Percentiles rank a stretch among this genome's conserved stretches.
These are phyloP conservation scores for Pristiophorus japonicus DNA, from an alignment of 2,113 vertebrate species.

Conservation along the genomic window DNA sequence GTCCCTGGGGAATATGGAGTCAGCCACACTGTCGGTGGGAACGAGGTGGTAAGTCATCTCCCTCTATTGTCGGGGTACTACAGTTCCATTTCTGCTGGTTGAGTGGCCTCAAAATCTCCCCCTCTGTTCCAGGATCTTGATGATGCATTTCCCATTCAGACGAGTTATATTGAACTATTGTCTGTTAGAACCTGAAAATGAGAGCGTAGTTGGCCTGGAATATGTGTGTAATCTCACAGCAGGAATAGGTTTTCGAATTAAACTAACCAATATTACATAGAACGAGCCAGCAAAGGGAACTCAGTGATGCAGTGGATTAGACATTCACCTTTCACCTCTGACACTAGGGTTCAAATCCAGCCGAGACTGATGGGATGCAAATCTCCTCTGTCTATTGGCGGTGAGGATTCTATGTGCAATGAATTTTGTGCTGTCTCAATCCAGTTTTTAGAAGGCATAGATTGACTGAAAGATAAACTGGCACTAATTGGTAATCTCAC, in stretches of 20 bases:
- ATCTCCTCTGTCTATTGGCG: neutral
- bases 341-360: neutral
- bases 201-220: neutral
- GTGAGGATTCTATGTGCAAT: neutral
- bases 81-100: too few species aligned
- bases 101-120: too few species aligned
- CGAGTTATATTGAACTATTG: neutral
- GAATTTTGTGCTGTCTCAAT: too few species aligned
- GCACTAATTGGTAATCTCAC: neutral
- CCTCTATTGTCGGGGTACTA: too few species aligned
- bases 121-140: neutral
- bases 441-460: too few species aligned
- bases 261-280: neutral
- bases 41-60: too few species aligned
- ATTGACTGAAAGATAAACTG: neutral
- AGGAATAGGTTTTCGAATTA: neutral
- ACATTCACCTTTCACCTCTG: neutral
- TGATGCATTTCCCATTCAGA: neutral
- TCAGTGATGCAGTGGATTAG: neutral
- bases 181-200: neutral
- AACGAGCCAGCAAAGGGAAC: neutral
- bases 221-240: neutral
- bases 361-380: neutral
- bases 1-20: too few species aligned
- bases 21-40: too few species aligned